Evolutionary conservation across 2,888 invertebrate species (phyloP).

Genomic region (Ectemnius cavifrons): DNA sequence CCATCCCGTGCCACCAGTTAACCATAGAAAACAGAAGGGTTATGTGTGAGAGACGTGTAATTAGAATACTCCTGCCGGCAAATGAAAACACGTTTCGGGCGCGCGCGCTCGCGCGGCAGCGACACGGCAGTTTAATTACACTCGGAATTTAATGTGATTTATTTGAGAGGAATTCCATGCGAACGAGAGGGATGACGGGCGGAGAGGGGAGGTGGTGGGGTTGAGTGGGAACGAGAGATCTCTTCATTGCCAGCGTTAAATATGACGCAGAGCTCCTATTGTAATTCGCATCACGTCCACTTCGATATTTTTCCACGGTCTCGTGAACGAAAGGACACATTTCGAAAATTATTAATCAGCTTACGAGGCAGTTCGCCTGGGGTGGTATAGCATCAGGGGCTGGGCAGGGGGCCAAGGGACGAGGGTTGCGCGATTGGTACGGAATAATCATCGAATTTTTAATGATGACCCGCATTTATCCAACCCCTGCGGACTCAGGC

Average conservation of each 20-base stretch:
- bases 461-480: neutral
- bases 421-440: neutral
- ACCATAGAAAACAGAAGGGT: neutral
- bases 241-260: constrained; percentile 11
- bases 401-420: neutral
- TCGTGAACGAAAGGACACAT: neutral
- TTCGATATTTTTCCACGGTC: constrained; percentile 24
- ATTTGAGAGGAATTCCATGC: constrained; percentile 29
- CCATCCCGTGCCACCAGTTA: too few relatives aligned
- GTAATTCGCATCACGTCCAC: constrained; percentile 21
- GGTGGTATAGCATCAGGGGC: neutral
- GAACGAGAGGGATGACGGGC: neutral
- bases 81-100: constrained; percentile 16
- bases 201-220: too few relatives aligned
- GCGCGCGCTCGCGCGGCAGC: neutral
- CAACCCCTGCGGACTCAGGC: too few relatives aligned
- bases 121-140: constrained; percentile 34
- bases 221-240: neutral
- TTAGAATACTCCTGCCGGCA: constrained; percentile 20
- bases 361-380: constrained; percentile 11
- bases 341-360: constrained; percentile 26
- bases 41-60: constrained; percentile 24
- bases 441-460: constrained; percentile 2
- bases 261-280: constrained; percentile 14
- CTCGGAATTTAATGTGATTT: constrained; percentile 37